These are phyloP conservation scores for Rhynchomys soricoides DNA, from an alignment of 2,113 vertebrate species.

Conservation along the genomic window DNA sequence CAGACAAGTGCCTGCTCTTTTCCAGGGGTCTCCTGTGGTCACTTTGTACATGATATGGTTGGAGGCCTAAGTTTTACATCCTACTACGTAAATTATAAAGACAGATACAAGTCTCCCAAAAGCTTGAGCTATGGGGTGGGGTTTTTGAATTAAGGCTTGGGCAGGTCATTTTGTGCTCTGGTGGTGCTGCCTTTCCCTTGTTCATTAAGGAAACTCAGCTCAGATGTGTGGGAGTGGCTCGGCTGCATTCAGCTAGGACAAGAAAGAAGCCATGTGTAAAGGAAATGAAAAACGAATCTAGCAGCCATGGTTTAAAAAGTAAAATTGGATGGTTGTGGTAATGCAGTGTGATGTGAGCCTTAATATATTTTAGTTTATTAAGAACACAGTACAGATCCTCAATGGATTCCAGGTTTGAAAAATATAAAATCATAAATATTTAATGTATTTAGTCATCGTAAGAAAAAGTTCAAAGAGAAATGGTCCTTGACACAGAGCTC, in stretches of 20 bases:
- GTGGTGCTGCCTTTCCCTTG: not conserved
- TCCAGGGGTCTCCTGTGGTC: not conserved
- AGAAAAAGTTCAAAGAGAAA: not conserved
- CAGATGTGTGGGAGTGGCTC: not conserved
- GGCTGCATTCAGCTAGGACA: slow-evolving; percentile 18
- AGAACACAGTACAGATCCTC: slow-evolving; percentile 29
- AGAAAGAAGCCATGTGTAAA: slow-evolving; percentile 58
- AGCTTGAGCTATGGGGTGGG: not conserved
- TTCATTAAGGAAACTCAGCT: slow-evolving; percentile 12
- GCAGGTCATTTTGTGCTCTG: not conserved
- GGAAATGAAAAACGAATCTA: slow-evolving; percentile 64
- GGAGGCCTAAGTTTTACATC: not conserved
- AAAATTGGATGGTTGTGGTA: slow-evolving; percentile 60
- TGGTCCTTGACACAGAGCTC: not conserved
- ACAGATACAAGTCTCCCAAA: not conserved
- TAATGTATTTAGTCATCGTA: slow-evolving; percentile 6
- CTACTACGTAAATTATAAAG: not conserved
- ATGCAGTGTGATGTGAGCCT: not conserved
- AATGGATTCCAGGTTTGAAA: slow-evolving; percentile 20
- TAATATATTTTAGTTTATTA: slow-evolving; percentile 38
- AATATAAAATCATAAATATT: slow-evolving; percentile 29
- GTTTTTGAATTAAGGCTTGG: not conserved
- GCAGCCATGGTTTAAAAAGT: slow-evolving; percentile 57
- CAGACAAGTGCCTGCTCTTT: not conserved
- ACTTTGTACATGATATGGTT: not conserved